Evolutionary conservation across 2,113 vertebrate genomes (phyloP).

Genomic region (Menidia beryllina): DNA sequence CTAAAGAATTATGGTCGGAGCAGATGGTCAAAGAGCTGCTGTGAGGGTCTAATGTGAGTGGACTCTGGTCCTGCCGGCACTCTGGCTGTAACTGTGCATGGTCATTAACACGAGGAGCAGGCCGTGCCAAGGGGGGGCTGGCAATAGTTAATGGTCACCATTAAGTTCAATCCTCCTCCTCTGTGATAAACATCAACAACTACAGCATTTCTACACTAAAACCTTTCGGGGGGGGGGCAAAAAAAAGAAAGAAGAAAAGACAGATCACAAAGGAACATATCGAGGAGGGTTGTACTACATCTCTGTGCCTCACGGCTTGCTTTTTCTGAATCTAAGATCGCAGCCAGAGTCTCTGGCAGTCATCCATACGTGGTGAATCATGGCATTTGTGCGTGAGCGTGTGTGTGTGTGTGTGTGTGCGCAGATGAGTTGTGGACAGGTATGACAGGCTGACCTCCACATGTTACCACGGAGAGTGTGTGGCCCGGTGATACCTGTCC

Average conservation of each 20-base stretch:
- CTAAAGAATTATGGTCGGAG: slow-evolving; percentile 52
- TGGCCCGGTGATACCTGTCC: slow-evolving; percentile 76
- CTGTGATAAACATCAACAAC: slow-evolving; percentile 47
- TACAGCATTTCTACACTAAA: slow-evolving; percentile 39
- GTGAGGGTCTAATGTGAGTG: slow-evolving; percentile 61
- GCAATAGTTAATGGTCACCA: slow-evolving; percentile 67
- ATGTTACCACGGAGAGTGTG: slow-evolving; percentile 72
- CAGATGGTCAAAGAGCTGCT: slow-evolving; percentile 59
- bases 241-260: no score
- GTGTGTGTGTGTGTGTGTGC: slow-evolving; percentile 4
- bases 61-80: slow-evolving; percentile 48
- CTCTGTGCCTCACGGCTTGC: slow-evolving; percentile 55
- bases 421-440: slow-evolving; percentile 64
- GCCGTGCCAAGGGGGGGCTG: slow-evolving; percentile 58
- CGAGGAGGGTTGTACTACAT: slow-evolving; percentile 46
- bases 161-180: slow-evolving; percentile 59
- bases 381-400: slow-evolving; percentile 25
- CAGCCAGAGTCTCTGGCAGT: slow-evolving; percentile 58
- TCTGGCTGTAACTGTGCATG: slow-evolving; percentile 62
- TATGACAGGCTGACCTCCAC: slow-evolving; percentile 74
- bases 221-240: slow-evolving; percentile 38
- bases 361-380: slow-evolving; percentile 64
- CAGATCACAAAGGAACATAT: slow-evolving; percentile 34
- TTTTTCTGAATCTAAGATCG: slow-evolving; percentile 63
- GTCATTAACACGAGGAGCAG: slow-evolving; percentile 67